Evolutionary conservation across 1,140 invertebrate species (phyloP), one percentile per base, ranked within the genome.

Genomic region (Pinna nobilis): DNA sequence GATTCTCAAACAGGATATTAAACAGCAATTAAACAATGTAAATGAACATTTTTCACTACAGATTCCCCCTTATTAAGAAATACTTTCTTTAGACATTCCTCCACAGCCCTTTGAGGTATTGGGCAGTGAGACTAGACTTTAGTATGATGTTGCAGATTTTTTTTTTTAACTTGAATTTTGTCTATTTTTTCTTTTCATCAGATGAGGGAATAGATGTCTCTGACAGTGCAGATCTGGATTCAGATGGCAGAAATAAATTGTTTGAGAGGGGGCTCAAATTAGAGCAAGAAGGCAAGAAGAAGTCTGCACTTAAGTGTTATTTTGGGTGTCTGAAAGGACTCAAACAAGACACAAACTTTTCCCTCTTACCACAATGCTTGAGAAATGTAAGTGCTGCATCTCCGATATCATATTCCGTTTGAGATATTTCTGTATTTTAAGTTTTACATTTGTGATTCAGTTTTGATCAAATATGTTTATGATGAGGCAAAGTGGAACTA

Each of bases 271-370:
- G 82, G 11, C 41, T 82, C 32, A 69, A 66, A 15, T 75, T 60
- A 41, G 81, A 85, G 33, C 75, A 76, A 49, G 68, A 79, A 44
- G 81, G 82, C 11, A 79, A 81, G 57, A 78, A 41, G 32, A 65
- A 81, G n/a, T 57, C 39, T 15, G 85, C 86, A 51, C 64, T 87
- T 32, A 83, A 85, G 70, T 84, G 82, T 70, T 87, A 86, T 70
- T 57, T 87, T 25, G 77, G 63, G 23, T 85, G 86, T 75, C 51
- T 87, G 28, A 73, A 72, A 20, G 79, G 82, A 30, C 67, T 87
- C 2, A 74, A 81, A 61, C 55, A 73, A 33, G 70, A 83, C 51
- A 76, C 79, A 5, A 70, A 68, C 28, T 87, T 87, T 70, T 67
- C 80, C 3, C 68, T 83, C 13, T 67, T 87, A 28, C 86, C 86